Percentiles rank a stretch among this genome's conserved stretches.
Evolutionary conservation across 2,888 invertebrate species (phyloP).

Genomic region (Xylota sylvarum): DNA sequence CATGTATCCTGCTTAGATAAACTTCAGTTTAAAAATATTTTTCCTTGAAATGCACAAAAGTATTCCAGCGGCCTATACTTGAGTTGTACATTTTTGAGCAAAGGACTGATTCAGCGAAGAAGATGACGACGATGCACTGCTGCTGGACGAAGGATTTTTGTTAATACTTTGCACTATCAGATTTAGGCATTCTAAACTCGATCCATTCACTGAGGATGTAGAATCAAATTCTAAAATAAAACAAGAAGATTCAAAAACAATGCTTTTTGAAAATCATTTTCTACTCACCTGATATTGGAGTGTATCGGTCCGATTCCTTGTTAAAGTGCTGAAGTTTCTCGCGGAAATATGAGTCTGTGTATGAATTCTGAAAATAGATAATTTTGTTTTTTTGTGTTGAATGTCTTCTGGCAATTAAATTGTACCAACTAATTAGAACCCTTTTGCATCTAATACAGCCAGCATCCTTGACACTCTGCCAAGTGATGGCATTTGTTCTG

Average conservation of each 20-base stretch:
- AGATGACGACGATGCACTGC: conserved; percentile 77
- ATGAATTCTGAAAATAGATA: conserved; percentile 82
- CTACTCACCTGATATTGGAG: conserved; percentile 83
- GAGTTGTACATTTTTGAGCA: conserved; percentile 83
- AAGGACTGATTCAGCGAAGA: conserved; percentile 82
- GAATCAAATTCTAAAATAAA: conserved; percentile 85
- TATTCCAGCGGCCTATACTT: conserved; percentile 46
- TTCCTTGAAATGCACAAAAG: conserved; percentile 40
- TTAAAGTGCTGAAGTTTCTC: conserved; percentile 83
- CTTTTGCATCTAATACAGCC: conserved; percentile 14
- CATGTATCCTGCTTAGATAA: conserved; percentile 58
- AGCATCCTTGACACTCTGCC: conserved; percentile 55
- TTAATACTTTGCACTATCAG: conserved; percentile 90
- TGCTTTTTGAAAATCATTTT: neutral
- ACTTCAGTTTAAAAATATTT: conserved; percentile 53
- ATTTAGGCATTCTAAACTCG: conserved; percentile 89
- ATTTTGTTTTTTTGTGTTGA: conserved; percentile 20
- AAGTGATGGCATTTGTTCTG: conserved; percentile 30
- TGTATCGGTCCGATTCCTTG: conserved; percentile 83
- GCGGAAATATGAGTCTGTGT: conserved; percentile 84
- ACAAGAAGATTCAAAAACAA: neutral
- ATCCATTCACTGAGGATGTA: conserved; percentile 84
- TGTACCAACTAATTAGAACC: conserved; percentile 51
- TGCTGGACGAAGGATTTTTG: conserved; percentile 78
- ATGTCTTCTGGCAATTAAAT: conserved; percentile 14